Evolutionary conservation across 53 echinoderm and acorn worm genomes (phyloP), one percentile per base, ranked within the genome.

Genomic region (Crossaster papposus): DNA sequence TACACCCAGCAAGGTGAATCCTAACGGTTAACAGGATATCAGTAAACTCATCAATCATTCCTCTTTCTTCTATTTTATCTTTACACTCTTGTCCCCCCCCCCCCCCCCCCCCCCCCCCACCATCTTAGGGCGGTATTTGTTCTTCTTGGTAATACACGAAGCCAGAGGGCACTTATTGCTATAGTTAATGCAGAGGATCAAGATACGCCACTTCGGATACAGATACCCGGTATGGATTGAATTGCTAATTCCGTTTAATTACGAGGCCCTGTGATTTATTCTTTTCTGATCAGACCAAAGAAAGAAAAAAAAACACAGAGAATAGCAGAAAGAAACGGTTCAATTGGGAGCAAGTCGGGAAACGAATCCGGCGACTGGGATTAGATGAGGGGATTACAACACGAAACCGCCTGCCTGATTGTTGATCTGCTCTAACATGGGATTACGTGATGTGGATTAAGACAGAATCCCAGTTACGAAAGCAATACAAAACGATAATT

Each of bases 41-140:
- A 85, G 30, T 30, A 54, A 85, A 72, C 85, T 85, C 53, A 85
- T 85, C 85, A 85, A 85, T 85, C 85, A 85, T 85, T 73, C 85
- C 51, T 53, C 11, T 31, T 51, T 54, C 17, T 20, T 30, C 29
- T 65, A 0, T 36, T 68, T 65, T 64, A 15, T 36, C 33, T n/a
- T 20, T 23, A 29, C 37, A 26, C 50, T 83, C 3, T 26, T 29
- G 32, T 70, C 29, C 14, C 30, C 22, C 36, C 18, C 70, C 26
- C 65, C 14, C 73, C 29, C 73, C n/a, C n/a, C n/a, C 29, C 14
- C 30, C 22, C 36, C 18, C 70, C 26, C 65, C 14, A 53, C 29
- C 73, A 71, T 22, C 73, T 72, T 71, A 23, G 72, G 51, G 33
- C 26, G 53, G 72, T 13, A 14, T 76, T 76, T 76, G 3, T 70